phyloP scores from a whole-genome alignment of 2,797 vertebrate species.

The Trematomus bernacchii region DNA sequence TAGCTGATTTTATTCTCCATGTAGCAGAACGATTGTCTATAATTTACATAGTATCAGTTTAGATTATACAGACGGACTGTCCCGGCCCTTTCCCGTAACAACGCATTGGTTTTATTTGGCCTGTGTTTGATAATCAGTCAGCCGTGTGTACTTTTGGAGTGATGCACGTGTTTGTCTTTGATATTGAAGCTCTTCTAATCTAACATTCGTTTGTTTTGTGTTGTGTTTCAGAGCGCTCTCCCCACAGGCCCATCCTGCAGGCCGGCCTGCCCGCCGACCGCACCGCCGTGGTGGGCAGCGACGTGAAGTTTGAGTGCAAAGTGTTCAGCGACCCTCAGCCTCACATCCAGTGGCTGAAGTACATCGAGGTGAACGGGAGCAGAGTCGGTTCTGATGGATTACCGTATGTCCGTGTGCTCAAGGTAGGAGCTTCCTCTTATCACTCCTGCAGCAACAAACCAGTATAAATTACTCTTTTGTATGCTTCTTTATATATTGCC shows the following conservation, averaged over 20 bases:
- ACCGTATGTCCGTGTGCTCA: slow-evolving; percentile 93
- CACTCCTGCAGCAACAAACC: too few relatives aligned
- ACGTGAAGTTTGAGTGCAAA: slow-evolving; percentile 98
- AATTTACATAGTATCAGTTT: slow-evolving; percentile 25
- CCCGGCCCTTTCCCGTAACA: slow-evolving; percentile 28
- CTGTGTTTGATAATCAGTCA: slow-evolving; percentile 44
- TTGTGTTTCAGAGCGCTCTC: slow-evolving; percentile 90
- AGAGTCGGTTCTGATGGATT: slow-evolving; percentile 90
- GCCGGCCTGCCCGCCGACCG: slow-evolving; percentile 96
- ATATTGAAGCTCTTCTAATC: slow-evolving; percentile 4
- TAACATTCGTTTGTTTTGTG: not conserved
- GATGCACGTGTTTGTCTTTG: slow-evolving; percentile 27
- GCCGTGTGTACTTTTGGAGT: slow-evolving; percentile 13
- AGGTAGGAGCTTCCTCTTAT: slow-evolving; percentile 85
- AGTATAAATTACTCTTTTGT: too few relatives aligned
- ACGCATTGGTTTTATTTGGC: slow-evolving; percentile 42
- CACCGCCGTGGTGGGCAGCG: slow-evolving; percentile 93
- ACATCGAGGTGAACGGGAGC: slow-evolving; percentile 97
- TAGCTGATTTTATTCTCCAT: slow-evolving; percentile 7
- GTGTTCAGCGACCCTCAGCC: slow-evolving; percentile 99
- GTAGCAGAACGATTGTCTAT: slow-evolving; percentile 21
- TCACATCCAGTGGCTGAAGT: slow-evolving; percentile 99
- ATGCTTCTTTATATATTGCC: too few relatives aligned
- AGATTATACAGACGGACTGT: slow-evolving; percentile 15
- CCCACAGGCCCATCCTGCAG: slow-evolving; percentile 96